Evolutionary conservation across 2,797 vertebrate genomes (phyloP), one percentile per base, ranked within the genome.

Genomic region (Prunella strophiata): DNA sequence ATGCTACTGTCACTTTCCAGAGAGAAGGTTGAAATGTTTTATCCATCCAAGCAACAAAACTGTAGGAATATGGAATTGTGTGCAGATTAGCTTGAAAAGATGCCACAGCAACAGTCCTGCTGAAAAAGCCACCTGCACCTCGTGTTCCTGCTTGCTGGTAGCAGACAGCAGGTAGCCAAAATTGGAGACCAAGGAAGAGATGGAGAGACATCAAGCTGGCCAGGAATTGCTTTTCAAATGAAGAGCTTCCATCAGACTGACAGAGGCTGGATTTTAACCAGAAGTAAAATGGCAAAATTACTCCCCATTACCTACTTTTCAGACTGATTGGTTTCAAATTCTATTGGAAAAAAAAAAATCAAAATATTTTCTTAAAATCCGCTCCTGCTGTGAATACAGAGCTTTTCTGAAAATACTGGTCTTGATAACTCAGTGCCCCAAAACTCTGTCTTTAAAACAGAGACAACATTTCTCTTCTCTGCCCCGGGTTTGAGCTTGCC

Each of bases 1-100:
- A 29, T 88, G 47, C 58, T 81, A 34, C n/a, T 54, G 51, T 68
- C 79, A 66, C 34, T 89, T 93, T 81, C 51, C 45, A 77, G 40
- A 84, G 40, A 81, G 43, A n/a, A 61, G 34, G 85, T 5, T 95
- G 68, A 91, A 86, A 86, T 75, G 34, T 85, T 94, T 95, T 76
- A 94, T 57, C 86, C 63, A 78, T 45, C 29, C 62, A 78, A 92
- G 74, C 47, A 78, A 71, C 30, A 91, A 66, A 88, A 70, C 26
- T 72, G 36, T 8, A 76, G 73, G 55, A 85, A 94, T 38, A 86
- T 5, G 50, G 74, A 94, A 74, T 27, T 88, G 50, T 54, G 54
- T 75, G 54, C 11, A 89, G 61, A 94, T 75, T 40, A 89, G 51
- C 72, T 81, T 84, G 87, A 88, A 92, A 70, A 89, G 34, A 89